These are phyloP conservation scores for Zapus hudsonius DNA, from an alignment of 2,113 vertebrate species.

Conservation along the genomic window DNA sequence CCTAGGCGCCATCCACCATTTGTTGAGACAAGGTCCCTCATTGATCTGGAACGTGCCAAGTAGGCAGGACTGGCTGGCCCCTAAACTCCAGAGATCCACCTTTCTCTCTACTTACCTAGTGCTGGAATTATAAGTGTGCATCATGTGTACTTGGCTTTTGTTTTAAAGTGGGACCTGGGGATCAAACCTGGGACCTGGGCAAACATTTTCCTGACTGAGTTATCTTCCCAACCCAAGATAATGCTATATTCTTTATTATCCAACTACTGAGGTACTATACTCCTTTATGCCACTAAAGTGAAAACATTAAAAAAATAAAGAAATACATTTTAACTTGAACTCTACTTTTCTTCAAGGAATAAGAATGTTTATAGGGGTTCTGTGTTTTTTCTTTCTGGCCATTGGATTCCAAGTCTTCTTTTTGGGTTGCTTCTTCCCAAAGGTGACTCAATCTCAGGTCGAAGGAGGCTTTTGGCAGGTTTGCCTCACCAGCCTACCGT, in stretches of 20 bases:
- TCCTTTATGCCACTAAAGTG: not conserved
- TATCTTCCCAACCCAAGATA: too few relatives aligned
- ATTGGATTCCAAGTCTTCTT: not conserved
- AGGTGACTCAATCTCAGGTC: not conserved
- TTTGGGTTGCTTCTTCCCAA: not conserved
- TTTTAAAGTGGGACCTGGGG: too few relatives aligned
- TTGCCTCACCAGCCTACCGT: not conserved
- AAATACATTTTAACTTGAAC: conserved; percentile 16
- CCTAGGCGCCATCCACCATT: too few relatives aligned
- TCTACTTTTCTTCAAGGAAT: not conserved
- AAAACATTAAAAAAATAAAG: not conserved
- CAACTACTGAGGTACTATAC: not conserved
- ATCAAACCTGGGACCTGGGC: too few relatives aligned
- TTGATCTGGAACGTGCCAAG: too few relatives aligned
- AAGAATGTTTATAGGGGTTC: not conserved
- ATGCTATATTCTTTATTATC: not conserved
- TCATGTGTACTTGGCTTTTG: too few relatives aligned
- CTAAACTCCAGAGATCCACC: too few relatives aligned
- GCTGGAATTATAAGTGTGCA: too few relatives aligned
- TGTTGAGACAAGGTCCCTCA: too few relatives aligned
- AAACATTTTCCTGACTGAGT: too few relatives aligned
- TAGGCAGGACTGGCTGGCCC: too few relatives aligned
- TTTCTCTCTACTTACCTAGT: too few relatives aligned
- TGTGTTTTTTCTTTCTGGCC: not conserved
- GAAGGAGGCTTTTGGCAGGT: not conserved